Evolutionary conservation across 1,140 invertebrate species (phyloP), one percentile per base, ranked within the genome.

Genomic region (Atta cephalotes): DNA sequence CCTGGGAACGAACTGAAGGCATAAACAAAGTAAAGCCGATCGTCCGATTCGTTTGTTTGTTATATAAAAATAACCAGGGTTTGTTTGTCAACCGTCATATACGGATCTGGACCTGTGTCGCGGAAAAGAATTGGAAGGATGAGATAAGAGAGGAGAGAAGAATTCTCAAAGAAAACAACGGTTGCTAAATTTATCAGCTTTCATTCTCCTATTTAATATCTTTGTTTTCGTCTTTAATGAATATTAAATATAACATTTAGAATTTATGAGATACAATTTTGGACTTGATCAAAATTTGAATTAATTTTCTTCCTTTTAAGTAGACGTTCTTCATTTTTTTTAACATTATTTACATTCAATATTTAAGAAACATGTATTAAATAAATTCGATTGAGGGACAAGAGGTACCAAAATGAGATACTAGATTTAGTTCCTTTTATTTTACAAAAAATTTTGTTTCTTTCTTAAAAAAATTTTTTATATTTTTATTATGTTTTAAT

Each of bases 81-180:
- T 65, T 85, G 88, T 87, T 89, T 82, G 89, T 92, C 90, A 72
- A 84, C 39, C 78, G 39, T 89, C 80, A 77, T 72, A 80, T 79
- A 78, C 49, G 49, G 21, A 76, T 76, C 51, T 66, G 53, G 45
- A 78, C 88, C 51, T 86, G 80, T 60, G 70, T 74, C 51, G 51
- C 35, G 25, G 76, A 60, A 58, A 71, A 76, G 45, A 77, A 70
- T 68, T 56, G 45, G 39, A 51, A 39, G 25, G 5, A 70, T 62
- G 25, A 74, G 31, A 70, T 7, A 39, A 28, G 62, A 45, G 18
- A 66, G 58, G 39, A 16, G 28, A 53, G 53, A 49, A 49, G 31
- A 4, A 79, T 39, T 18, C 31, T 49, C 6, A 3, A 12, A 39
- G 35, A n/a, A 49, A 39, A 39, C n/a, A 60, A 21, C 31, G 49